Percentiles rank a stretch among this genome's conserved stretches.
phyloP scores from a whole-genome alignment of 92 coral and sea anemone genomes.

The Porites divaricata region DNA sequence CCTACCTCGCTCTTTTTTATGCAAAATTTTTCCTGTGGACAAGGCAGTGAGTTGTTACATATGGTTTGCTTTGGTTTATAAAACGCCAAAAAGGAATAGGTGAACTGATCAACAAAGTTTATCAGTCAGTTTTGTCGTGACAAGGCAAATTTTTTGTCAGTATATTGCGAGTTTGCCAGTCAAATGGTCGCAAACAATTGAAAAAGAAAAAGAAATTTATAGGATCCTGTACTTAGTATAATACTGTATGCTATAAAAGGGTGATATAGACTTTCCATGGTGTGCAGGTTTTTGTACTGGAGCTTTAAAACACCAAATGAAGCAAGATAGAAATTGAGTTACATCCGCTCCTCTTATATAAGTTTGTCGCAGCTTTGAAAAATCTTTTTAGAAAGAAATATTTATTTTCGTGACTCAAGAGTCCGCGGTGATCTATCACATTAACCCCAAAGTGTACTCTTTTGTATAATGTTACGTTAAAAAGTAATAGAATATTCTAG shows the following conservation, averaged over 20 bases:
- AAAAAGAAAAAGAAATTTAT: constrained; percentile 16
- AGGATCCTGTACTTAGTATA: not conserved
- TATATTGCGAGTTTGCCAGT: constrained; percentile 4
- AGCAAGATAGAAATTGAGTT: not conserved
- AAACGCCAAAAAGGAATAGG: not conserved
- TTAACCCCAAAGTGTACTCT: constrained; percentile 72
- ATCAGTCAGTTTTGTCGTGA: not conserved
- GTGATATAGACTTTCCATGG: not conserved
- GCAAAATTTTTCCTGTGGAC: not conserved
- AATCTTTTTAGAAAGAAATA: constrained; percentile 34
- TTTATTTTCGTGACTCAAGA: constrained; percentile 68
- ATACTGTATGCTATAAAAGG: constrained; percentile 1
- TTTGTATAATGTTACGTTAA: constrained; percentile 78
- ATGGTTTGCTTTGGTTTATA: constrained; percentile 10
- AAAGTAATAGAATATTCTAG: constrained; percentile 65
- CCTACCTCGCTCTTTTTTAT: not conserved
- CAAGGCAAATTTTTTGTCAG: not conserved
- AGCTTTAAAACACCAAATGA: not conserved
- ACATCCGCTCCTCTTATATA: not conserved
- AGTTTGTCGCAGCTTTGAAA: constrained; percentile 4
- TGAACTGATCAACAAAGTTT: not conserved
- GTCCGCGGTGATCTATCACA: constrained; percentile 60
- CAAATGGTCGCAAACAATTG: constrained; percentile 30
- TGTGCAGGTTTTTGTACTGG: not conserved
- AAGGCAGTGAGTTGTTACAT: constrained; percentile 10